Percentiles rank a stretch among this genome's conserved stretches.
Evolutionary conservation across 2,113 vertebrate species (phyloP).

Genomic region (Aythya baeri): DNA sequence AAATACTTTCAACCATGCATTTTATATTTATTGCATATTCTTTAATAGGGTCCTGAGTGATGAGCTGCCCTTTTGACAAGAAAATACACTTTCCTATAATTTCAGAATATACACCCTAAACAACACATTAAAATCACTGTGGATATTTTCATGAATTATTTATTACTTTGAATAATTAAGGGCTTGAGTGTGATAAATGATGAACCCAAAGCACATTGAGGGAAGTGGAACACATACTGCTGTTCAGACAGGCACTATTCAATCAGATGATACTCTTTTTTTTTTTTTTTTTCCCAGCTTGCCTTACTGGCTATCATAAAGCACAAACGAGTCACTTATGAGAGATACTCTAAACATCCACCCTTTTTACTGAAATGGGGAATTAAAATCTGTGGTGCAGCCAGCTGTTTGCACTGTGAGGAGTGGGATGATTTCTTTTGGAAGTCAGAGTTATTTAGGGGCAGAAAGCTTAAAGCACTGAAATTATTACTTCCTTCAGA

Average conservation of each 20-base stretch:
- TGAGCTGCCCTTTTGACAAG: background rate
- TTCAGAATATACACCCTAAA: background rate
- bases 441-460: background rate
- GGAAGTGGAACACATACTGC: background rate
- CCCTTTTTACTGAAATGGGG: background rate
- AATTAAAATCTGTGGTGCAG: background rate
- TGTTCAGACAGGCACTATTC: background rate
- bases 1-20: background rate
- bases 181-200: background rate
- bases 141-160: background rate
- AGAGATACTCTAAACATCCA: background rate
- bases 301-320: background rate
- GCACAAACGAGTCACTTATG: background rate
- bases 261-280: background rate
- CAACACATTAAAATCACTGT: background rate
- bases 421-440: background rate
- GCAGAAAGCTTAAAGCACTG: background rate
- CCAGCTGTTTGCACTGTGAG: background rate
- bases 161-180: background rate
- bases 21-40: background rate
- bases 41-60: background rate
- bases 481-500: background rate
- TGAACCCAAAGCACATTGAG: background rate
- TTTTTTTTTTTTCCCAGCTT: background rate
- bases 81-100: background rate